Conservation (phyloP, 2,888 invertebrate genomes). For the Clepsis dumicolana region DNA sequence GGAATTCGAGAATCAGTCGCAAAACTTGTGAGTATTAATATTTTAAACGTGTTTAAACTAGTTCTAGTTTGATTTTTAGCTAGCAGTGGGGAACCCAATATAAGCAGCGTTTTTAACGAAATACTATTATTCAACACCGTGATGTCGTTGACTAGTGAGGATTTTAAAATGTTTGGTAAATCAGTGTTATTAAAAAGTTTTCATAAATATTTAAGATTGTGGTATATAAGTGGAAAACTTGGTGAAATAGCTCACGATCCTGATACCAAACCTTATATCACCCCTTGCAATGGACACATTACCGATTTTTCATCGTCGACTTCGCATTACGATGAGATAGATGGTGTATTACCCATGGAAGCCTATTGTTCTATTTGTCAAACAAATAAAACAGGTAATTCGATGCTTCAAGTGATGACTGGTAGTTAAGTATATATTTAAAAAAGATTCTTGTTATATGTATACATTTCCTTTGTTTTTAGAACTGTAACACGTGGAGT, state of each 20-base stretch:
- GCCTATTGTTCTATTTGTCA: slow-evolving; percentile 2
- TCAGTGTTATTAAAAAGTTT: not conserved
- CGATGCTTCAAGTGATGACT: not conserved
- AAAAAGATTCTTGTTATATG: no score
- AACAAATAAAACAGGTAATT: slow-evolving; percentile 3
- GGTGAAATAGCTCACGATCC: slow-evolving; percentile 7
- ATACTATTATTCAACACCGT: not conserved
- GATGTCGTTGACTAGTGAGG: no score
- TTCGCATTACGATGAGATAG: slow-evolving; percentile 3
- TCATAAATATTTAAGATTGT: not conserved
- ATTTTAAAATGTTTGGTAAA: not conserved
- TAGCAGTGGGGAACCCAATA: slow-evolving; percentile 2
- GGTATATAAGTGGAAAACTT: slow-evolving; percentile 9
- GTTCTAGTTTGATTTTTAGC: not conserved
- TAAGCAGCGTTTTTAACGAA: not conserved
- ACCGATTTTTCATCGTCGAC: not conserved
- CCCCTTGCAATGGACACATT: slow-evolving; percentile 11
- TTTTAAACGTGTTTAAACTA: not conserved
- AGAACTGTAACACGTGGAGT: not conserved
- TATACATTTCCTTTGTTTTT: not conserved
- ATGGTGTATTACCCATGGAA: slow-evolving; percentile 9
- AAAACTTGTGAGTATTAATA: no score
- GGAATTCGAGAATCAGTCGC: no score
- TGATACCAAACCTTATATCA: slow-evolving; percentile 9
- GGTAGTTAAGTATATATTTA: not conserved